Conservation (phyloP, 2,113 vertebrate species). For the Phalacrocorax carbo region DNA sequence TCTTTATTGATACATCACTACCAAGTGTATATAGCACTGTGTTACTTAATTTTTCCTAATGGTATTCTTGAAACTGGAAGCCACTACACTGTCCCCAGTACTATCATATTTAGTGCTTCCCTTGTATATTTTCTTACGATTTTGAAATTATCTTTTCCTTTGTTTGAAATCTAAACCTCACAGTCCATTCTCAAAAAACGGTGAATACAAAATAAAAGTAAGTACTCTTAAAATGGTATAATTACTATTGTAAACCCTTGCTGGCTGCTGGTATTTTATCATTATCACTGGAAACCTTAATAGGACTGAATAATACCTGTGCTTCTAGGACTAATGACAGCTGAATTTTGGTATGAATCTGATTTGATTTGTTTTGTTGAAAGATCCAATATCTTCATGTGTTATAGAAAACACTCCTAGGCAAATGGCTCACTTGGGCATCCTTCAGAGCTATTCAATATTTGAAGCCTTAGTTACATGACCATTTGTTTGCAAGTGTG, state of each 20-base stretch:
- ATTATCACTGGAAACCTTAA: not conserved
- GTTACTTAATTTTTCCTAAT: not conserved
- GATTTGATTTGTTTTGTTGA: not conserved
- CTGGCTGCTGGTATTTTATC: not conserved
- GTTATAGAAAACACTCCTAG: not conserved
- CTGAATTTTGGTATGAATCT: not conserved
- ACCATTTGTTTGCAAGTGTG: not conserved
- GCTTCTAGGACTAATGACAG: not conserved
- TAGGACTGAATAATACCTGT: not conserved
- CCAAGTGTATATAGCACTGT: not conserved
- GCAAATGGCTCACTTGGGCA: not conserved
- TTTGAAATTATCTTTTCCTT: not conserved
- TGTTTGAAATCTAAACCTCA: not conserved
- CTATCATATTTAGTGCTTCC: not conserved
- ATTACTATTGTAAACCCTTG: not conserved
- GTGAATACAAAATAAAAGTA: not conserved
- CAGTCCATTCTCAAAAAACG: not conserved
- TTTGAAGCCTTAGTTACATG: not conserved
- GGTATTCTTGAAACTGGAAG: not conserved
- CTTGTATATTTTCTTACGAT: not conserved
- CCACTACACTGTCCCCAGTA: not conserved
- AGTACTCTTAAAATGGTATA: not conserved
- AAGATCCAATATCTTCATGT: not conserved
- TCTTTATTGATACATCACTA: not conserved
- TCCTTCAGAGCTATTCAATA: not conserved